These are phyloP conservation scores for Chaetops frenatus DNA, from an alignment of 2,113 vertebrate genomes.

Conservation along the genomic window DNA sequence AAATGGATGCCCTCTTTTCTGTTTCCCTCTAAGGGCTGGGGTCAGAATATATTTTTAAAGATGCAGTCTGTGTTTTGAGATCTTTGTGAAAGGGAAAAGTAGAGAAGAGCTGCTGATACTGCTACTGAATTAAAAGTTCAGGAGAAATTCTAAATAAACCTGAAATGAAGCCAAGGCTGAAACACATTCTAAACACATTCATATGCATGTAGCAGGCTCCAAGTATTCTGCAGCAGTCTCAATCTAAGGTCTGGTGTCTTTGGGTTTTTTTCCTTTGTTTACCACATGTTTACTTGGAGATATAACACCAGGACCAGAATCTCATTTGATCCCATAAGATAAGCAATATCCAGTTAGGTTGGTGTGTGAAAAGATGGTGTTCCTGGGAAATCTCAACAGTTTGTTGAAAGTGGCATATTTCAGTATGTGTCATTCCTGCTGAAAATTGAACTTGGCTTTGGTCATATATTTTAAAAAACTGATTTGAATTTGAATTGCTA, in stretches of 20 bases:
- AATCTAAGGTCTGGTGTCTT: constrained; percentile 17
- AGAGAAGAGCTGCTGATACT: constrained; percentile 8
- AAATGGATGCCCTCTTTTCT: constrained; percentile 39
- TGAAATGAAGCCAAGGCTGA: constrained; percentile 30
- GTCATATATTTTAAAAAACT: neutral
- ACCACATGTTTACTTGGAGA: constrained; percentile 20
- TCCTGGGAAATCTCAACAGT: neutral
- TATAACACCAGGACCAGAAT: neutral
- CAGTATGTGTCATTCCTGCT: neutral
- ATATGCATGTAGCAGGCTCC: constrained; percentile 5
- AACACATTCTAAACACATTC: constrained; percentile 20
- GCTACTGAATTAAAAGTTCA: constrained; percentile 30
- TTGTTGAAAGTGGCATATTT: neutral
- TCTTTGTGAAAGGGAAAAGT: constrained; percentile 32
- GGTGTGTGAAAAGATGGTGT: neutral
- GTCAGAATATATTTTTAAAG: constrained; percentile 40
- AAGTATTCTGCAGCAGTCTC: neutral
- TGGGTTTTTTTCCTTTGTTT: neutral
- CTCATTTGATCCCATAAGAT: constrained; percentile 18
- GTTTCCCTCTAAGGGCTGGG: neutral
- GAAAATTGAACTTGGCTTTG: neutral
- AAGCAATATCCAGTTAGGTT: neutral
- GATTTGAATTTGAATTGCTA: neutral
- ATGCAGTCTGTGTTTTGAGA: constrained; percentile 21
- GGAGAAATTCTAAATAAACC: constrained; percentile 32